Conservation (phyloP, 2,797 vertebrate species). For the Cyclura pinguis region DNA sequence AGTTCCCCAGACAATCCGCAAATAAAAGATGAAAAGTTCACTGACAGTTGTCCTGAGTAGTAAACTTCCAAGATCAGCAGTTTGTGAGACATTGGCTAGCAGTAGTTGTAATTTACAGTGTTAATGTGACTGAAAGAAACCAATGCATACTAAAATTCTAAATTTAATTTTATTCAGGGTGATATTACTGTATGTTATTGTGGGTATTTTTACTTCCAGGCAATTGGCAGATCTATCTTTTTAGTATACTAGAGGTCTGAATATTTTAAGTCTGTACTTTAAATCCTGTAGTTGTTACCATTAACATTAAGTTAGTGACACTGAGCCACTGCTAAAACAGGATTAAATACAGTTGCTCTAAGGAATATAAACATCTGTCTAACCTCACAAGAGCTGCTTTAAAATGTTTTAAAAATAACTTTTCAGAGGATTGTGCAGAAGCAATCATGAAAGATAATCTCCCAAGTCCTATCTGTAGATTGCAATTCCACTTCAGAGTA, state of each 20-base stretch:
- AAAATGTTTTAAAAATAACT: constrained; percentile 35
- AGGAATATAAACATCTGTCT: constrained; percentile 25
- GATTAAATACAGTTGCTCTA: constrained; percentile 32
- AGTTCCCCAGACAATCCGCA: not conserved
- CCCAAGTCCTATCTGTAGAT: constrained; percentile 11
- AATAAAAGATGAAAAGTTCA: not conserved
- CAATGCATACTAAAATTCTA: not conserved
- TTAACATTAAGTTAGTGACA: constrained; percentile 27
- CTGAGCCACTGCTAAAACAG: constrained; percentile 10
- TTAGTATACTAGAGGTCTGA: not conserved
- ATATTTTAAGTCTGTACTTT: not conserved
- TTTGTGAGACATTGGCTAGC: not conserved
- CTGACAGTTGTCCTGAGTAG: not conserved
- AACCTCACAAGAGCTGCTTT: constrained; percentile 22
- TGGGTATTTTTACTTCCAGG: not conserved
- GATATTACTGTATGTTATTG: not conserved
- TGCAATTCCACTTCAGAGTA: not conserved
- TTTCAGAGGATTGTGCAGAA: constrained; percentile 19
- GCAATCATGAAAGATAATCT: constrained; percentile 33
- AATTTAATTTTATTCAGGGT: not conserved
- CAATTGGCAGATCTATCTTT: not conserved
- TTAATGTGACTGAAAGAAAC: not conserved
- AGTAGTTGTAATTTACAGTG: not conserved
- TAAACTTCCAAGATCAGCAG: not conserved
- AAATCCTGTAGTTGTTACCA: not conserved